Evolutionary conservation across 2,113 vertebrate species (phyloP).

Genomic region (Cololabis saira): DNA sequence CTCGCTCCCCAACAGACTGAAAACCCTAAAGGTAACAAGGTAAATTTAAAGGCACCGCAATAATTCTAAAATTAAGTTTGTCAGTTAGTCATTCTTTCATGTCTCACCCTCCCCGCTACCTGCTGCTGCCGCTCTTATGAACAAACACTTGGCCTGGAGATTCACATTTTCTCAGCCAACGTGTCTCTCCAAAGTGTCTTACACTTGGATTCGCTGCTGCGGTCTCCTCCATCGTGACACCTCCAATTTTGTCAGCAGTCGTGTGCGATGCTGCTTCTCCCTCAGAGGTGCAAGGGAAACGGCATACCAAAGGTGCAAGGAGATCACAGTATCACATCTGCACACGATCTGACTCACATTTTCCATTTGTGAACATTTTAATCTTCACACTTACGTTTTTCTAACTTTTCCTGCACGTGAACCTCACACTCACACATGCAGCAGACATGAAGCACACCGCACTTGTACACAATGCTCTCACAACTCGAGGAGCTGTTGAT

Average conservation of each 20-base stretch:
- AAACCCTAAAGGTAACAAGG: constrained; percentile 58
- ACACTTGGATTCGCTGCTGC: constrained; percentile 52
- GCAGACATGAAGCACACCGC: constrained; percentile 36
- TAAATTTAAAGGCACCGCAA: constrained; percentile 69
- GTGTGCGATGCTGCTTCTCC: constrained; percentile 61
- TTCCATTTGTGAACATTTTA: constrained; percentile 50
- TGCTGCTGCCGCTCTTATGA: constrained; percentile 36
- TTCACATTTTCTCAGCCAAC: constrained; percentile 45
- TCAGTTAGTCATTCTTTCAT: constrained; percentile 54
- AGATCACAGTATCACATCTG: constrained; percentile 63
- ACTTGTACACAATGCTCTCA: constrained; percentile 69
- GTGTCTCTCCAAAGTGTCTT: constrained; percentile 44
- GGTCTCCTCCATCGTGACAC: constrained; percentile 68
- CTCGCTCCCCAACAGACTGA: constrained; percentile 50
- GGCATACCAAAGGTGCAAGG: constrained; percentile 71
- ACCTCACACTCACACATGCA: constrained; percentile 18
- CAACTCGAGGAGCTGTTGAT: constrained; percentile 84
- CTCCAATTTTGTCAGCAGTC: constrained; percentile 74
- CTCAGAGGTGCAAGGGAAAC: constrained; percentile 74
- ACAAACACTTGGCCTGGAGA: constrained; percentile 56
- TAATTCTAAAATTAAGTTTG: constrained; percentile 71
- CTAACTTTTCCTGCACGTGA: constrained; percentile 45
- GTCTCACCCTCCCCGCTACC: constrained; percentile 59
- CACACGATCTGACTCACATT: constrained; percentile 65
- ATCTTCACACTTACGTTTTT: constrained; percentile 59